Percentiles rank a stretch among this genome's conserved stretches.
Evolutionary conservation across 2,113 vertebrate species (phyloP).

Genomic region (Amphilophus citrinellus): DNA sequence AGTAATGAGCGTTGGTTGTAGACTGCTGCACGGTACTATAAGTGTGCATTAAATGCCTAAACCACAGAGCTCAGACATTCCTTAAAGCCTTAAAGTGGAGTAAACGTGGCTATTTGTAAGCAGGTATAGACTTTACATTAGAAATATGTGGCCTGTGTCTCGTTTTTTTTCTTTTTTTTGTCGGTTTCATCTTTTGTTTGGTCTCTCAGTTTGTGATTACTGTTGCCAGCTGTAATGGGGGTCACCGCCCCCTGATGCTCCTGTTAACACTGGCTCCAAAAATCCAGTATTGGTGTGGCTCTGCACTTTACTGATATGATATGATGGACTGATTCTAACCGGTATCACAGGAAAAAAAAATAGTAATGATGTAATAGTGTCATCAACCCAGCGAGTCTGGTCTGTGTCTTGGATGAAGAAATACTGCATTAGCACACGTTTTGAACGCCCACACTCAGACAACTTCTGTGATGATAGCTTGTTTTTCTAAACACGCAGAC

Average conservation of each 20-base stretch:
- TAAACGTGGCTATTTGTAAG: background rate
- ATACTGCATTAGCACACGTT: background rate
- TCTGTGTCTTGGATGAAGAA: slow-evolving; percentile 1
- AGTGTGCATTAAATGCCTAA: background rate
- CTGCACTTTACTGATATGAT: background rate
- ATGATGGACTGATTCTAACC: background rate
- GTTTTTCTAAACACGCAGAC: background rate
- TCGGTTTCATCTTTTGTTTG: background rate
- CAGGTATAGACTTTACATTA: background rate
- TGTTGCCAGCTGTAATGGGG: background rate
- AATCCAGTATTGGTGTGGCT: background rate
- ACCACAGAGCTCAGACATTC: background rate
- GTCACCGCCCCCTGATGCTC: background rate
- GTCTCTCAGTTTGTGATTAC: background rate
- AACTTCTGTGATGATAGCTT: background rate
- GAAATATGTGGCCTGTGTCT: background rate
- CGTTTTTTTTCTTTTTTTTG: background rate
- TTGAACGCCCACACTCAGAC: background rate
- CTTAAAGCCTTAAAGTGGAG: background rate
- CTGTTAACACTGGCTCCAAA: background rate
- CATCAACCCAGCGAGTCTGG: background rate
- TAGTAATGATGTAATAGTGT: background rate
- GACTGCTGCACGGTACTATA: background rate
- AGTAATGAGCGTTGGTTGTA: background rate
- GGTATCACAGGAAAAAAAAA: background rate